Evolutionary conservation across 2,888 invertebrate species (phyloP).

Genomic region (Sphaeridia pumilis): DNA sequence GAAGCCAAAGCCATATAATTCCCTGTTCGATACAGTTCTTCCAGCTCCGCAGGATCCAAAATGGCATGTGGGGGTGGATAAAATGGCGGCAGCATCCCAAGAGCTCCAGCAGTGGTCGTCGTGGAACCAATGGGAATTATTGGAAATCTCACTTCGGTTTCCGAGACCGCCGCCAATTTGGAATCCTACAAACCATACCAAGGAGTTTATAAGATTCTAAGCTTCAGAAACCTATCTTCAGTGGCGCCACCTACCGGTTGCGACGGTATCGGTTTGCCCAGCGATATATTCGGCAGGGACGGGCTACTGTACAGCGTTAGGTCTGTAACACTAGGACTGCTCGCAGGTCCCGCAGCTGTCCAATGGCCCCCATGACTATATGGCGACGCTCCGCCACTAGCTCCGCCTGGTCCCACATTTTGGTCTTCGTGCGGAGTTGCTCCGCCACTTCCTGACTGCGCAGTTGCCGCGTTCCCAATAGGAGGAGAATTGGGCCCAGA

Average conservation of each 20-base stretch:
- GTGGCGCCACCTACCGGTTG: constrained; percentile 7
- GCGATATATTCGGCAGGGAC: constrained; percentile 92
- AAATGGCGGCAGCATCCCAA: constrained; percentile 46
- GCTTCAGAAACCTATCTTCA: too few relatives aligned
- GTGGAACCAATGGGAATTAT: constrained; percentile 44
- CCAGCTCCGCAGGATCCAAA: constrained; percentile 36
- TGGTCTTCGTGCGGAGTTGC: constrained; percentile 62
- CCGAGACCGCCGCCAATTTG: constrained; percentile 53
- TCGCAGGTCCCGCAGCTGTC: constrained; percentile 42
- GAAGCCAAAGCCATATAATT: constrained; percentile 35
- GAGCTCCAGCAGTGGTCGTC: constrained; percentile 39
- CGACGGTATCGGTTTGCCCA: constrained; percentile 58
- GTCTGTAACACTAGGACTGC: constrained; percentile 54
- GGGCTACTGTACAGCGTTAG: constrained; percentile 78
- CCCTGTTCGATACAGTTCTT: constrained; percentile 40
- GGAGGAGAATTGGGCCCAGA: constrained; percentile 67
- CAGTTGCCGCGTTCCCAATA: constrained; percentile 38
- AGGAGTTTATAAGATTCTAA: too few relatives aligned
- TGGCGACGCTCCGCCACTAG: constrained; percentile 52
- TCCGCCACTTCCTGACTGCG: constrained; percentile 46
- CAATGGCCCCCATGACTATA: constrained; percentile 42
- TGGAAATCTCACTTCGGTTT: constrained; percentile 64
- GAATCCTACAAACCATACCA: constrained; percentile 38
- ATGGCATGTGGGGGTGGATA: constrained; percentile 49
- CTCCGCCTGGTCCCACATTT: constrained; percentile 21